Evolutionary conservation across 2,888 invertebrate genomes (phyloP).

Genomic region (Agonopterix heracliana): DNA sequence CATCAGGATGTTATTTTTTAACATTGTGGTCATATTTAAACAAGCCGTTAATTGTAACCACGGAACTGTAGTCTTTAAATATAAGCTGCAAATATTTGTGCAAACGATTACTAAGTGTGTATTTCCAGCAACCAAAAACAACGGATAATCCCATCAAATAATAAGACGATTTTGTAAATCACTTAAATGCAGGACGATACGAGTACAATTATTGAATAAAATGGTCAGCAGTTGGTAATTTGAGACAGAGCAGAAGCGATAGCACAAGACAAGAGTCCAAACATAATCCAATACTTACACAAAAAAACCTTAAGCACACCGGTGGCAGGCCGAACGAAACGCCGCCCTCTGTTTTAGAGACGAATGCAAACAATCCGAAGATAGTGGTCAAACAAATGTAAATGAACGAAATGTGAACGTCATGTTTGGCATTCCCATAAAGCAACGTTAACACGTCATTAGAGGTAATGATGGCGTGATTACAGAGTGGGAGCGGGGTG

Average conservation of each 20-base stretch:
- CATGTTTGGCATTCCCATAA: conserved; percentile 77
- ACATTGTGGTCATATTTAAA: conserved; percentile 2
- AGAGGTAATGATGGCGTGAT: conserved; percentile 75
- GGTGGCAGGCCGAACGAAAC: conserved; percentile 53
- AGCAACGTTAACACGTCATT: conserved; percentile 76
- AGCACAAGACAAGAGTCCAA: conserved; percentile 37
- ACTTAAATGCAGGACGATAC: no score
- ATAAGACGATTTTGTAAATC: no score
- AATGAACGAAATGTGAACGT: conserved; percentile 75
- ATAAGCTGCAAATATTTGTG: conserved; percentile 1
- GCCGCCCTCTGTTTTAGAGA: conserved; percentile 75
- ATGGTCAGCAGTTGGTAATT: conserved; percentile 16
- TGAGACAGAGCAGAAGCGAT: conserved; percentile 37
- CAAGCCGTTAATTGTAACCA: conserved; percentile 5
- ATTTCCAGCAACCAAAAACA: no score
- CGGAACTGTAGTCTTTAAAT: not conserved
- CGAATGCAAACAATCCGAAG: conserved; percentile 67
- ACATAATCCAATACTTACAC: conserved; percentile 58
- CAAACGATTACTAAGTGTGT: no score
- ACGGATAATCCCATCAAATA: no score
- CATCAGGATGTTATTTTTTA: conserved; percentile 1
- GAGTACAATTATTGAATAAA: no score
- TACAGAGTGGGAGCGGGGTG: conserved; percentile 57
- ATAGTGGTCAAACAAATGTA: conserved; percentile 74
- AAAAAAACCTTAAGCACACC: conserved; percentile 56